Conservation (phyloP, 1,140 invertebrate genomes). For the Cepaea nemoralis region DNA sequence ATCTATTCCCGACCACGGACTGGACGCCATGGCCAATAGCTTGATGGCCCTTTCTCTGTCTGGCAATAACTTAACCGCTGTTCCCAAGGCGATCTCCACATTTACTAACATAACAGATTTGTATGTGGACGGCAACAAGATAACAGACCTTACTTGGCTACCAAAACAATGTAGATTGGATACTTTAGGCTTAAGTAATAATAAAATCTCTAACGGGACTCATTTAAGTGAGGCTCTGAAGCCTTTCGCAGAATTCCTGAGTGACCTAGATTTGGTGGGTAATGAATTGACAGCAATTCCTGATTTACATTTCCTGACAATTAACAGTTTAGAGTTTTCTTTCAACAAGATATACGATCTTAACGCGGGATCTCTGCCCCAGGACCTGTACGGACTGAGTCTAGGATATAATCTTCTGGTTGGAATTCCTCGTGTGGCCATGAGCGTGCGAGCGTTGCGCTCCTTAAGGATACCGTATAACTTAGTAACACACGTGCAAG, state of each 20-base stretch:
- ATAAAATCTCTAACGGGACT: not conserved
- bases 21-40: not conserved
- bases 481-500: not conserved
- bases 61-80: too few species aligned
- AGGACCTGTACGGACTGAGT: not conserved
- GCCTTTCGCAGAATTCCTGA: not conserved
- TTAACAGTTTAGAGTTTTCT: not conserved
- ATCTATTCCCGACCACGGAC: not conserved
- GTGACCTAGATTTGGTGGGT: not conserved
- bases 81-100: not conserved
- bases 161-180: not conserved
- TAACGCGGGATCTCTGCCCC: not conserved
- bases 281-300: not conserved
- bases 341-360: not conserved
- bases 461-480: not conserved
- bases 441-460: not conserved
- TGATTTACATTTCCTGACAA: not conserved
- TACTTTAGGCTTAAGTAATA: not conserved
- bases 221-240: not conserved
- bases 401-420: not conserved
- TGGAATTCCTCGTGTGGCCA: not conserved
- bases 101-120: too few species aligned
- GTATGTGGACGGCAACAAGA: too few species aligned
- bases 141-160: not conserved
- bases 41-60: not conserved